These are phyloP conservation scores for Planiliza haematocheilus DNA, from an alignment of 2,113 vertebrate genomes.

Conservation along the genomic window DNA sequence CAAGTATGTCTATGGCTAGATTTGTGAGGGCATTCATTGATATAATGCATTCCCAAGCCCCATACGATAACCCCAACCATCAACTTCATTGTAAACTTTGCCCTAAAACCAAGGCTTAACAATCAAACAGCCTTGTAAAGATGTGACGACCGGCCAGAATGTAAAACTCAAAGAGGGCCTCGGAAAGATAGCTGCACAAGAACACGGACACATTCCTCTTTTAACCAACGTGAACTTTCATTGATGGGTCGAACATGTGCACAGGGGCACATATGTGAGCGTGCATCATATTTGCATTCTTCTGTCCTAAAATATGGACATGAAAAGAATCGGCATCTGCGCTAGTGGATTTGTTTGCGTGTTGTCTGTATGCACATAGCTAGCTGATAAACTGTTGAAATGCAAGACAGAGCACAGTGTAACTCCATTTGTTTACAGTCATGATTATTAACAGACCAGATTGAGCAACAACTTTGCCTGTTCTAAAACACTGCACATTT, in stretches of 20 bases:
- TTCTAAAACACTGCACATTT: slow-evolving; percentile 42
- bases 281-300: slow-evolving; percentile 35
- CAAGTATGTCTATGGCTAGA: background rate
- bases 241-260: slow-evolving; percentile 4
- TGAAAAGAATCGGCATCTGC: slow-evolving; percentile 3
- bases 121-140: too few relatives aligned
- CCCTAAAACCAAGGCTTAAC: too few relatives aligned
- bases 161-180: too few relatives aligned
- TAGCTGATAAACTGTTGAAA: slow-evolving; percentile 18
- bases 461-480: slow-evolving; percentile 43
- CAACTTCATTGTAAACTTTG: too few relatives aligned
- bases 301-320: slow-evolving; percentile 46
- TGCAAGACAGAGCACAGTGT: slow-evolving; percentile 5
- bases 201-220: slow-evolving; percentile 26
- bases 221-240: slow-evolving; percentile 32
- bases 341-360: background rate
- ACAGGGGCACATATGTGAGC: background rate
- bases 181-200: too few relatives aligned
- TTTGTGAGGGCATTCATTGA: too few relatives aligned
- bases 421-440: slow-evolving; percentile 26
- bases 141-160: too few relatives aligned
- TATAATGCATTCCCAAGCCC: too few relatives aligned
- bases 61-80: too few relatives aligned
- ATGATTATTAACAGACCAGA: slow-evolving; percentile 41
- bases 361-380: background rate